Evolutionary conservation across 2,113 vertebrate genomes (phyloP), one percentile per base, ranked within the genome.

Genomic region (Petrocephalus microphthalmus): DNA sequence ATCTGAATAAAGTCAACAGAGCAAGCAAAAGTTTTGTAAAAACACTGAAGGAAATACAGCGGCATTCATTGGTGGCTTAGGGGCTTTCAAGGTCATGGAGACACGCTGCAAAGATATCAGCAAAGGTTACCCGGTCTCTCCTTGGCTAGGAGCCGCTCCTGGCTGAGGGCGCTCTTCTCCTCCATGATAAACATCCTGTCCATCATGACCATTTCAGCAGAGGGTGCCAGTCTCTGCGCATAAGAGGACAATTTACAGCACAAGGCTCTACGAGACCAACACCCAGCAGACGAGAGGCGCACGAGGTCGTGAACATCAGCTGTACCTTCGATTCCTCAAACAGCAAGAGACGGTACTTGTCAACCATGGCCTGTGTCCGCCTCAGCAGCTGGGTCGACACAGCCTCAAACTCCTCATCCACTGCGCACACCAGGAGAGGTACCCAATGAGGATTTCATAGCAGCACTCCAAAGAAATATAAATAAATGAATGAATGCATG

Each of bases 201-300:
- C 7, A 99, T 99, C 98, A 99, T 99, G 81, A 99, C 98, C 98
- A 99, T 98, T 94, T 99, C 98, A 0, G 97, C 97, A 0, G 97
- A 99, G 22, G 98, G 98, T 56, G 97, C 98, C 86, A 97, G 95
- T 90, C 98, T 95, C 97, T 99, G 95, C 81, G 94, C 91, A 88
- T 85, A 37, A 90, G 91, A 74, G 91, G 29, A 84, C 47, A 15
- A 89, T 87, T n/a, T 6, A 47, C n/a, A 17, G 87, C 20, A 33
- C n/a, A n/a, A 19, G 3, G 2, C 1, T 17, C 0, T 8, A 25
- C 22, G 0, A 15, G 15, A 3, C 87, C 7, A 64, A 37, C 87
- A 4, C 49, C n/a, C 7, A 89, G 71, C 91, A 84, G 89, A 51
- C 0, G 20, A n/a, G 37, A 81, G 7, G 17, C 37, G 0, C 7